phyloP scores from a whole-genome alignment of 2,113 vertebrate genomes.

The Tupaia tana region DNA sequence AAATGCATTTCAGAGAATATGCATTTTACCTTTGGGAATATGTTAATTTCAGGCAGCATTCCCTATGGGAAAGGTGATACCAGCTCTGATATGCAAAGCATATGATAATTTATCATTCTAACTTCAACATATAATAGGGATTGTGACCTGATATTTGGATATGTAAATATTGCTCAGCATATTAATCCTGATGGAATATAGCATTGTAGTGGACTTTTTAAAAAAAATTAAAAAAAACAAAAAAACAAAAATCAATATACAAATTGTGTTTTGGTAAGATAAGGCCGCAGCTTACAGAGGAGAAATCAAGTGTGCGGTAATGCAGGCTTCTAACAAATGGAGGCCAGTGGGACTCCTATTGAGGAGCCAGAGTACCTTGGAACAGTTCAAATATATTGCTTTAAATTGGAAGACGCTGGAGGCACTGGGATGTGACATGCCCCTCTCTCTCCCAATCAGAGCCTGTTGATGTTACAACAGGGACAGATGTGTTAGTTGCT shows the following conservation, averaged over 20 bases:
- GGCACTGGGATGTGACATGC: constrained; percentile 86
- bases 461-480: constrained; percentile 87
- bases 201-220: constrained; percentile 88
- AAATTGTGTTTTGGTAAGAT: constrained; percentile 87
- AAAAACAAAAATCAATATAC: constrained; percentile 72
- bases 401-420: constrained; percentile 90
- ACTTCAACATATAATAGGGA: constrained; percentile 91
- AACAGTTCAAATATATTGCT: constrained; percentile 85
- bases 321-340: constrained; percentile 83
- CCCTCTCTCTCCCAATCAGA: constrained; percentile 86
- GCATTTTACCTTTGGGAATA: constrained; percentile 92
- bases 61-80: constrained; percentile 92
- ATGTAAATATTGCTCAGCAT: constrained; percentile 91
- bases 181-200: constrained; percentile 90
- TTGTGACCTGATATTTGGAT: constrained; percentile 92
- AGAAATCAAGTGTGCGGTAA: constrained; percentile 83
- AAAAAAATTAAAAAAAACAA: constrained; percentile 67
- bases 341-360: constrained; percentile 85
- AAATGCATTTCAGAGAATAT: constrained; percentile 91
- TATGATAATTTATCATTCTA: constrained; percentile 92
- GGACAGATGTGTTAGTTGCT: constrained; percentile 88
- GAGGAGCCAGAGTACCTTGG: constrained; percentile 86
- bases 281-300: constrained; percentile 85
- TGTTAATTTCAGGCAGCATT: constrained; percentile 91
- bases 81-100: constrained; percentile 93